Conservation (phyloP, 2,113 vertebrate species). For the Alaudala cheleensis region DNA sequence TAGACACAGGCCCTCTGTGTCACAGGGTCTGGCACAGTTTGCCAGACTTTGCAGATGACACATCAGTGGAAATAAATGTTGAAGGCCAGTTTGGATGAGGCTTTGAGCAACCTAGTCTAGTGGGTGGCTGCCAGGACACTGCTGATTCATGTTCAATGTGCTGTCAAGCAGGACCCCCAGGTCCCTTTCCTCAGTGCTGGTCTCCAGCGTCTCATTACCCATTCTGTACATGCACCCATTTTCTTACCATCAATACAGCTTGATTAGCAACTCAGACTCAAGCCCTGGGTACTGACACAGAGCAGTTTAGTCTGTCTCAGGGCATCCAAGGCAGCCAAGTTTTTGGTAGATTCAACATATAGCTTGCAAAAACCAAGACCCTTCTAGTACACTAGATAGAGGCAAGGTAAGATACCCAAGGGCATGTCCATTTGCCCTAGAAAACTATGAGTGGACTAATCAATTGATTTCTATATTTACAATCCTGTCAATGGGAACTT, state of each 20-base stretch:
- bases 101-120: background rate
- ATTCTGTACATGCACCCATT: background rate
- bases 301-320: background rate
- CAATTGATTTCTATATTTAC: background rate
- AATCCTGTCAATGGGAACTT: background rate
- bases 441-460: background rate
- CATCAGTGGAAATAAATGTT: background rate
- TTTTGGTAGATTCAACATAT: background rate
- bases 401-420: background rate
- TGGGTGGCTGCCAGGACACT: background rate
- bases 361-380: background rate
- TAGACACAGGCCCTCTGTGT: accelerated
- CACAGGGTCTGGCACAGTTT: background rate
- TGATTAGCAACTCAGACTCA: background rate
- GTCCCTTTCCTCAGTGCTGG: background rate
- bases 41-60: background rate
- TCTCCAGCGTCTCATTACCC: background rate
- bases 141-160: background rate
- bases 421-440: background rate
- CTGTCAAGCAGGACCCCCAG: background rate
- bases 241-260: background rate
- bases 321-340: background rate
- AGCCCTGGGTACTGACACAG: background rate
- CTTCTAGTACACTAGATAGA: background rate
- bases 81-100: background rate